These are phyloP conservation scores for Saxidomus purpurata DNA, from an alignment of 1,140 invertebrate species.

Conservation along the genomic window DNA sequence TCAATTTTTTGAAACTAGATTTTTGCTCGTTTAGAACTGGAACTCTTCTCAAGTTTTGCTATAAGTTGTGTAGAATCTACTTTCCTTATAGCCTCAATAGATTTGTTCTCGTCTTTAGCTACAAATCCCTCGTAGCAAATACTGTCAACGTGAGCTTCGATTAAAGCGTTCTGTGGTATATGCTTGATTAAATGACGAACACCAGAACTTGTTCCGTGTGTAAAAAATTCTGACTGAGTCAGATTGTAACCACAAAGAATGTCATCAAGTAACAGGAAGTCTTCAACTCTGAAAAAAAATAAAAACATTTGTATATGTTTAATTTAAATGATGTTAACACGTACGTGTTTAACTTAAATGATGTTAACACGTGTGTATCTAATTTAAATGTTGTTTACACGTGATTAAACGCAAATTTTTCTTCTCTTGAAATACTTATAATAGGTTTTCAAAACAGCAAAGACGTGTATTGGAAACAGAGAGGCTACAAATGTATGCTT, in stretches of 20 bases:
- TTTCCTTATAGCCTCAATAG: conserved; percentile 15
- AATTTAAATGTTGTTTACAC: no score
- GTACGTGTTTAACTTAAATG: no score
- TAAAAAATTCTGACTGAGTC: not conserved
- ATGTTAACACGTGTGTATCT: no score
- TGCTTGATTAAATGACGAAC: conserved; percentile 46
- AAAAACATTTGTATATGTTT: not conserved
- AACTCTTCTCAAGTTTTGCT: conserved; percentile 22
- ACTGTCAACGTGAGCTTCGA: conserved; percentile 36
- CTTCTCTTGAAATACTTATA: no score
- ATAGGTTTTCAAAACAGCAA: no score
- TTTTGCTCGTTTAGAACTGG: not conserved
- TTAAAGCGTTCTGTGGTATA: not conserved
- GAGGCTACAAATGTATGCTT: no score
- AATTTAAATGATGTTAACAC: not conserved
- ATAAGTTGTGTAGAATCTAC: conserved; percentile 44
- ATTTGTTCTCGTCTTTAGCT: not conserved
- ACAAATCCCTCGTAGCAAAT: conserved; percentile 9
- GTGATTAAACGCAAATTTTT: no score
- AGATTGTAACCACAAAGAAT: not conserved
- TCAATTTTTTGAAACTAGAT: not conserved
- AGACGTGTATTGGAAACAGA: no score
- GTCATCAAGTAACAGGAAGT: conserved; percentile 23
- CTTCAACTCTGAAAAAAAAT: conserved; percentile 38
- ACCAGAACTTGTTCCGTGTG: conserved; percentile 3